These are phyloP conservation scores for Melospiza georgiana DNA, from an alignment of 2,113 vertebrate genomes.

Conservation along the genomic window DNA sequence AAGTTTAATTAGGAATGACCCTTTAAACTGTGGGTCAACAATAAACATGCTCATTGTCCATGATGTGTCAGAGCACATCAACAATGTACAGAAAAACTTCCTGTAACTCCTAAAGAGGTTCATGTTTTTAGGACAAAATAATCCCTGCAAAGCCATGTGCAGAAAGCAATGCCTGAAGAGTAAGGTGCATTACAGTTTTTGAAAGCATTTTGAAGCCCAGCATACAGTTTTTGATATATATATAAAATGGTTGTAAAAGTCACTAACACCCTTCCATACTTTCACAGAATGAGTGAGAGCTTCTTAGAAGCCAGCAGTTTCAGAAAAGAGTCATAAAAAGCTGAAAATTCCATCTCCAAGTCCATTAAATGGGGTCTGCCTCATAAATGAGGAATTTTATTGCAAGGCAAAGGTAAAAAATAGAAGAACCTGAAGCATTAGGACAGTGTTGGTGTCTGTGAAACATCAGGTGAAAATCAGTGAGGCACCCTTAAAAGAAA, in stretches of 20 bases:
- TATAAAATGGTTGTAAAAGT: neutral
- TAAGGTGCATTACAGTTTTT: slow-evolving; percentile 28
- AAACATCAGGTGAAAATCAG: neutral
- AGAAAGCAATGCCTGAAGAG: neutral
- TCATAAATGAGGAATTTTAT: neutral
- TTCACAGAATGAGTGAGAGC: neutral
- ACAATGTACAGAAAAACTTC: neutral
- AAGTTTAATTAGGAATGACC: slow-evolving; percentile 17
- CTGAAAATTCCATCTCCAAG: neutral
- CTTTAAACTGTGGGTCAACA: slow-evolving; percentile 23
- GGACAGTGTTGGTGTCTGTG: neutral
- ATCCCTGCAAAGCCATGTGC: neutral
- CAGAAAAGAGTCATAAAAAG: neutral
- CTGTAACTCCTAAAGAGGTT: slow-evolving; percentile 25
- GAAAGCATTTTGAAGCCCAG: neutral
- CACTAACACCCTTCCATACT: neutral
- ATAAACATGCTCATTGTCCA: slow-evolving; percentile 31
- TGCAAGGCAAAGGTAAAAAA: neutral
- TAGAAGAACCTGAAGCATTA: neutral
- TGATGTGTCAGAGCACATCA: slow-evolving; percentile 30
- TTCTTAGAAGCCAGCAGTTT: neutral
- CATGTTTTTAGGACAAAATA: slow-evolving; percentile 19
- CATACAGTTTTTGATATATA: neutral
- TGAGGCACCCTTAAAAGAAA: neutral
- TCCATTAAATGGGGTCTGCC: neutral